Conservation (phyloP, 2,113 vertebrate species). For the Chamaea fasciata region DNA sequence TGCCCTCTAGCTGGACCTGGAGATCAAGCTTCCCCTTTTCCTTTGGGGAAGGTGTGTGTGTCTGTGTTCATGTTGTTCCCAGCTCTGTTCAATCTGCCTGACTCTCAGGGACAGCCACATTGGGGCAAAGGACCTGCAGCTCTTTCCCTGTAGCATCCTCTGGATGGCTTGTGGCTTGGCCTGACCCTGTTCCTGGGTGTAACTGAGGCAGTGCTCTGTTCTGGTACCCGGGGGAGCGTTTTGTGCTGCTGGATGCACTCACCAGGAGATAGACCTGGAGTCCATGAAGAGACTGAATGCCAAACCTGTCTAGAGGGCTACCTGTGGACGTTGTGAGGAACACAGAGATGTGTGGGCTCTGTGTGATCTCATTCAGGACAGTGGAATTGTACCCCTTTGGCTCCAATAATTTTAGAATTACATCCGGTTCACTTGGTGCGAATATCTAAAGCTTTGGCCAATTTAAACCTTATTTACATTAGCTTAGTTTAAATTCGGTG, state of each 20-base stretch:
- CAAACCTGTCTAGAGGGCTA: not conserved
- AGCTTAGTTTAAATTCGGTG: not conserved
- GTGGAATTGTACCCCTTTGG: not conserved
- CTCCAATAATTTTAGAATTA: not conserved
- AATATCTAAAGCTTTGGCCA: not conserved
- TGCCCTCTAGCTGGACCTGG: not conserved
- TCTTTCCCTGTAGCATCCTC: not conserved
- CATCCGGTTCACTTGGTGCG: not conserved
- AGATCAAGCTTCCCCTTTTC: too few relatives aligned
- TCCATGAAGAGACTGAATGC: too few relatives aligned
- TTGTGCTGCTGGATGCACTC: not conserved
- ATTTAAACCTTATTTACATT: not conserved
- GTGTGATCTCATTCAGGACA: not conserved
- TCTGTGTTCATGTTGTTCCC: not conserved
- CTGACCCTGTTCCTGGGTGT: rapidly evolving
- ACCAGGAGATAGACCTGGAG: not conserved
- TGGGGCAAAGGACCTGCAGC: not conserved
- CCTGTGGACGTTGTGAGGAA: not conserved
- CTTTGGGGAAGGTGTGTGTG: not conserved
- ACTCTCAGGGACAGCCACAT: rapidly evolving
- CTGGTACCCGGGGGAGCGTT: not conserved
- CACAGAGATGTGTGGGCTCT: rapidly evolving
- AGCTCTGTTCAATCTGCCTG: not conserved
- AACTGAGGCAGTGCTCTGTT: not conserved
- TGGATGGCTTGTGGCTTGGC: rapidly evolving